Conservation (phyloP, 2,888 invertebrate species). For the Drosophila anceps region DNA sequence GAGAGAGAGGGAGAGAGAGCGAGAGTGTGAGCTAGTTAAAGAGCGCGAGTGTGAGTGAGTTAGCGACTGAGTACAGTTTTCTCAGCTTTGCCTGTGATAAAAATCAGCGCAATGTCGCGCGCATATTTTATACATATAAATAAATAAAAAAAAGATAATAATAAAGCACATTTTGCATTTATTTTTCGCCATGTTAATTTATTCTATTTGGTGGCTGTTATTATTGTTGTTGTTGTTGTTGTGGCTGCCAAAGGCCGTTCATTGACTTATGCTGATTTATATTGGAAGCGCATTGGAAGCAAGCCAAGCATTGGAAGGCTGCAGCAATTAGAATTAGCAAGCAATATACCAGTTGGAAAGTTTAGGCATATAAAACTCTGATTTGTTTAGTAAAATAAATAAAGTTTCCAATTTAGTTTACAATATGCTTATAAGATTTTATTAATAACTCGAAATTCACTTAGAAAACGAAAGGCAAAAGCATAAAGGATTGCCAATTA, state of each 20-base stretch:
- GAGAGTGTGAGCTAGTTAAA: too few species aligned
- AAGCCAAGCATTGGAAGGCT: constrained; percentile 35
- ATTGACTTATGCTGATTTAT: constrained; percentile 59
- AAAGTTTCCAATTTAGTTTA: not conserved
- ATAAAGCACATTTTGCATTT: constrained; percentile 39
- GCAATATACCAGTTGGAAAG: not conserved
- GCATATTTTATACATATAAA: constrained; percentile 49
- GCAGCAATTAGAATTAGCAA: constrained; percentile 1
- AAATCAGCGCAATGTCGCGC: constrained; percentile 67
- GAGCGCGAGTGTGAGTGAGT: constrained; percentile 10
- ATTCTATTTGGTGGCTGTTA: constrained; percentile 32
- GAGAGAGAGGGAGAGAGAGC: constrained; percentile 9
- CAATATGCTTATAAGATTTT: not conserved
- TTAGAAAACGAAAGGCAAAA: not conserved
- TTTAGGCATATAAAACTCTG: not conserved
- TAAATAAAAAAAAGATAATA: constrained; percentile 38
- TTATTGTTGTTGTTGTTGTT: constrained; percentile 14
- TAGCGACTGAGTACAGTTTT: constrained; percentile 64
- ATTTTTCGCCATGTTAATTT: constrained; percentile 36
- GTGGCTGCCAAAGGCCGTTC: constrained; percentile 71
- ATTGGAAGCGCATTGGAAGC: constrained; percentile 50
- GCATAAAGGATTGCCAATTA: not conserved
- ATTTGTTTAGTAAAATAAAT: not conserved
- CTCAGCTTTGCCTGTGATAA: constrained; percentile 63
- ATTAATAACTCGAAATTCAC: not conserved